Percentiles rank a stretch among this genome's conserved stretches.
phyloP scores from a whole-genome alignment of 2,888 invertebrate genomes.

The Meiosimyza platycephala region DNA sequence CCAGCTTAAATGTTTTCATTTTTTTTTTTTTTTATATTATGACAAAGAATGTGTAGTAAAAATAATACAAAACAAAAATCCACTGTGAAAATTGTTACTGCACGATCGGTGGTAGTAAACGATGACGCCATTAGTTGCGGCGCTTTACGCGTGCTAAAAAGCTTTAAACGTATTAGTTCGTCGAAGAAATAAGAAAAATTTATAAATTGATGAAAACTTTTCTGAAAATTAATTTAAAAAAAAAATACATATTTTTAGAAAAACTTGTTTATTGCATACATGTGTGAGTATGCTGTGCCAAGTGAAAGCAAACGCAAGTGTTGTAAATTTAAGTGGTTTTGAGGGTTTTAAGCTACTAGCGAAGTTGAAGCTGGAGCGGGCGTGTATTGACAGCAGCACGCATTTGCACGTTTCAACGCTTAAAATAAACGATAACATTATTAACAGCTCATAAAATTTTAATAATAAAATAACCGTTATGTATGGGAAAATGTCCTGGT shows the following conservation, averaged over 20 bases:
- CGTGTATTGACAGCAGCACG: background rate
- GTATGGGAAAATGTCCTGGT: background rate
- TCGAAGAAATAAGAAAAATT: too few species aligned
- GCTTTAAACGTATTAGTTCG: too few species aligned
- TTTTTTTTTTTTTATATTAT: background rate
- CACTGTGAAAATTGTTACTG: background rate
- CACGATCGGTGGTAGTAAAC: conserved; percentile 16
- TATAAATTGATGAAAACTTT: conserved; percentile 19
- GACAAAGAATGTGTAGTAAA: background rate
- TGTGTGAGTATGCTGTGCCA: background rate
- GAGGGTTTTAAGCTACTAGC: background rate
- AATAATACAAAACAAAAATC: background rate
- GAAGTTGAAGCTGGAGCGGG: background rate
- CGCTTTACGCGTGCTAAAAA: too few species aligned
- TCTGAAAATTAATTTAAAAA: background rate
- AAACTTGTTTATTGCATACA: conserved; percentile 19
- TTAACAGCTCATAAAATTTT: conserved; percentile 27
- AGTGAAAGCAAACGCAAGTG: background rate
- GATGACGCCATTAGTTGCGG: conserved; percentile 13
- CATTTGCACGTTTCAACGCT: conserved; percentile 22
- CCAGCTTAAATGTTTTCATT: conserved; percentile 14
- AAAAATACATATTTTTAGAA: background rate
- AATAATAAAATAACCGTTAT: background rate
- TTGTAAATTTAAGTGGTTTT: background rate
- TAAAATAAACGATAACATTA: background rate